Evolutionary conservation across 2,113 vertebrate genomes (phyloP), one percentile per base, ranked within the genome.

Genomic region (Fulmarus glacialis): DNA sequence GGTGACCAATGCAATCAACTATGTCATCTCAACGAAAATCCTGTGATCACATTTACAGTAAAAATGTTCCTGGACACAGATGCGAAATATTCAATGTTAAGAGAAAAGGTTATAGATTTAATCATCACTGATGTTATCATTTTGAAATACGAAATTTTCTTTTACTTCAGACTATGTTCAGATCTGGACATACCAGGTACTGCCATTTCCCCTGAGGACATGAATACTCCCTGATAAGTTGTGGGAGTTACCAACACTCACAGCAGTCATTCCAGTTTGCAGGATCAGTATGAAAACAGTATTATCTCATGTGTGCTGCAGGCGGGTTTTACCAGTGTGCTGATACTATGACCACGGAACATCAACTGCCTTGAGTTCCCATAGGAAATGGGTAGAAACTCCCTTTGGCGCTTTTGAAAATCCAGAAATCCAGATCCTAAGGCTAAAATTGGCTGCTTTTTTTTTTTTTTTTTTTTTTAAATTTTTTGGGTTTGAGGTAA

Each of bases 121-220:
- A 63, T 82, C 24, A 43, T 40, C 34, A 8, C 12, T 48, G 23
- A 18, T 73, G 11, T 7, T 83, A 7, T 4, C 2, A 11, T 19
- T 72, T 60, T 59, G 21, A 90, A 87, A 79, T 21, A 8, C 15
- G 58, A 21, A 24, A 20, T 60, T 73, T 64, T 19, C 22, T 58
- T 68, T 52, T 48, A 34, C 47, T 22, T 70, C 12, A 74, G 19
- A 56, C 12, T 73, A 6, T 0, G 0, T 42, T 85, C 48, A 72
- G 32, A n/a, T 36, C 18, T 56, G 18, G 56, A 11, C 27, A 15
- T 32, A 20, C 4, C 9, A 2, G 15, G 18, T 40, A 13, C 32
- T 53, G 6, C 14, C 38, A 24, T 52, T 67, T 92, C 16, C n/a
- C 4, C 2, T 27, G 24, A 2, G 2, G 13, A 62, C 2, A 0